These are phyloP conservation scores for Dasyornis broadbenti DNA, from an alignment of 2,113 vertebrate genomes.

Conservation along the genomic window DNA sequence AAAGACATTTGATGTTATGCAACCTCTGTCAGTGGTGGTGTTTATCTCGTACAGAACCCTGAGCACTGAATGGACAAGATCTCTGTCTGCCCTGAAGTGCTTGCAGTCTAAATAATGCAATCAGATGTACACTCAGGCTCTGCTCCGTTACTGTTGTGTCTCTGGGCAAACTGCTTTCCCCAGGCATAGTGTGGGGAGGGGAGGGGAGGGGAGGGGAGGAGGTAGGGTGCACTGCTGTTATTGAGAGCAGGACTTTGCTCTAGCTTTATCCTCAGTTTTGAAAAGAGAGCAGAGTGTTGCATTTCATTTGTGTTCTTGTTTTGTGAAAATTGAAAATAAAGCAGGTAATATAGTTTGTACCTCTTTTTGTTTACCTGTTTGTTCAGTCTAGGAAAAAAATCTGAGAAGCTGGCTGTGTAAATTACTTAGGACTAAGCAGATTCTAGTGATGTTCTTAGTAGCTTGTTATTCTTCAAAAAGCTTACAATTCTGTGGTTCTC, in stretches of 20 bases:
- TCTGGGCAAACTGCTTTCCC: background rate
- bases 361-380: background rate
- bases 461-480: background rate
- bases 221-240: background rate
- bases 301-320: background rate
- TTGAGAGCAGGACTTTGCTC: background rate
- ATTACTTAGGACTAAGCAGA: background rate
- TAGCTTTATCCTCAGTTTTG: background rate
- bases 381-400: background rate
- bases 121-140: background rate
- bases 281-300: background rate
- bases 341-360: background rate
- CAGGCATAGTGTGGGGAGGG: background rate
- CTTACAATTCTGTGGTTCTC: background rate
- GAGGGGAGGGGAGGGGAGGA: background rate
- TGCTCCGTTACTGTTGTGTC: background rate
- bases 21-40: background rate
- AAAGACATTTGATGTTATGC: background rate
- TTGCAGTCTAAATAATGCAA: background rate
- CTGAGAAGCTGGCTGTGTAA: slow-evolving; percentile 5
- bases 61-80: slow-evolving; percentile 8
- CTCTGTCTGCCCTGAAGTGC: slow-evolving; percentile 35
- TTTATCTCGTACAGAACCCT: background rate
- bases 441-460: background rate
- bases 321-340: background rate